These are phyloP conservation scores for Chorisops tibialis DNA, from an alignment of 2,888 invertebrate genomes.

Conservation along the genomic window DNA sequence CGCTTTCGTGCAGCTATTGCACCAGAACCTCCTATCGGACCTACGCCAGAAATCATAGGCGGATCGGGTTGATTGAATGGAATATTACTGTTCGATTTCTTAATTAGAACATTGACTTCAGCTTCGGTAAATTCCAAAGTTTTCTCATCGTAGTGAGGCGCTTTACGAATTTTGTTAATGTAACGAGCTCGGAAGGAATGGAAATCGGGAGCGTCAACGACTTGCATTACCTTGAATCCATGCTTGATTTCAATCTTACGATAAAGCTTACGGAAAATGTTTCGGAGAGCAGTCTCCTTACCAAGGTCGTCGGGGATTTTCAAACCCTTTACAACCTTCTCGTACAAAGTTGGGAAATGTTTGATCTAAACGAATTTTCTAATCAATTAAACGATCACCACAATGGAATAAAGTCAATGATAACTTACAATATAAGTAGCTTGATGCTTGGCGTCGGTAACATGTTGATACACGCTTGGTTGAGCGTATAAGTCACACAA, in stretches of 20 bases:
- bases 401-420: background rate
- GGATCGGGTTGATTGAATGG: slow-evolving; percentile 31
- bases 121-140: slow-evolving; percentile 19
- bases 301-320: background rate
- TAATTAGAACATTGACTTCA: slow-evolving; percentile 24
- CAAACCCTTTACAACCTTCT: background rate
- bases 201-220: slow-evolving; percentile 29
- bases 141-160: slow-evolving; percentile 25
- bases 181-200: slow-evolving; percentile 14
- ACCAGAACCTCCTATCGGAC: background rate
- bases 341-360: slow-evolving; percentile 29
- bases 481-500: slow-evolving; percentile 6
- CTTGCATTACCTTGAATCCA: slow-evolving; percentile 20
- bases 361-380: slow-evolving; percentile 10
- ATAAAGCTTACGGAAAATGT: slow-evolving; percentile 31
- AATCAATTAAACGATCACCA: background rate
- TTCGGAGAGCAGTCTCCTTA: slow-evolving; percentile 4
- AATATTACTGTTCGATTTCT: slow-evolving; percentile 27
- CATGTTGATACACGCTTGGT: slow-evolving; percentile 17
- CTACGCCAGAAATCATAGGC: background rate
- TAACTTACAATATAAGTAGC: slow-evolving; percentile 26
- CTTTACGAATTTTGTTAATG: slow-evolving; percentile 6
- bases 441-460: slow-evolving; percentile 20
- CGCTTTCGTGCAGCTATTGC: background rate
- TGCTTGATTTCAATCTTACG: slow-evolving; percentile 31